Evolutionary conservation across 2,888 invertebrate species (phyloP), one percentile per base, ranked within the genome.

Genomic region (Amblyteles armatorius): DNA sequence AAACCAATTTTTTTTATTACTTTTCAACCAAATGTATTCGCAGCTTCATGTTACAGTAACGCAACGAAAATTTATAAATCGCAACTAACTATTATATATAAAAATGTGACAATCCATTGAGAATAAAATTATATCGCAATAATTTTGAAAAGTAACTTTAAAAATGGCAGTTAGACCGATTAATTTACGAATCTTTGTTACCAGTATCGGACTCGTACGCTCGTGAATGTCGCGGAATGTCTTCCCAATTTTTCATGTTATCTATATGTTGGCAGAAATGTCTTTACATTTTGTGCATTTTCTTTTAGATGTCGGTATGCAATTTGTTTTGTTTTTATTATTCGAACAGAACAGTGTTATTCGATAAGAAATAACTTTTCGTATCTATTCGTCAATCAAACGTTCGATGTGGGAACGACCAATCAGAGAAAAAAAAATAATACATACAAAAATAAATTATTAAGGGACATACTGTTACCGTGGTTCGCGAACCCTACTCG

Each of bases 271-370:
- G 33, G 36, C 26, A 52, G 67, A n/a, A 16, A 74, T 60, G 50
- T 86, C 82, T 84, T 84, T 86, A 82, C 26, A 26, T 26, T 26
- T 85, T 86, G 57, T 78, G 79, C 63, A 82, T 76, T 48, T 48
- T 48, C 44, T 48, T 57, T 22, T 0, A 26, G 13, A 57, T 9
- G 13, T 13, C 19, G 22, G 19, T 19, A 57, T 26, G 22, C 22
- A 57, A 22, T 26, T 57, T 57, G 22, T 11, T 57, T 55, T 22
- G 22, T 55, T 55, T 55, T 55, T 55, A 22, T 9, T n/a, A 19
- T 52, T 52, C 11, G 2, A n/a, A 22, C n/a, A 52, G 0, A 40
- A 40, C 36, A 36, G 2, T 19, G 55, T 7, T 22, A 9, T 55
- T 55, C 55, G 22, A 7, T 22, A 1, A 3, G 11, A 5, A 52